Base-by-base conservation (phyloP, 2,888 invertebrate genomes). In the Zele albiditarsus region DNA sequence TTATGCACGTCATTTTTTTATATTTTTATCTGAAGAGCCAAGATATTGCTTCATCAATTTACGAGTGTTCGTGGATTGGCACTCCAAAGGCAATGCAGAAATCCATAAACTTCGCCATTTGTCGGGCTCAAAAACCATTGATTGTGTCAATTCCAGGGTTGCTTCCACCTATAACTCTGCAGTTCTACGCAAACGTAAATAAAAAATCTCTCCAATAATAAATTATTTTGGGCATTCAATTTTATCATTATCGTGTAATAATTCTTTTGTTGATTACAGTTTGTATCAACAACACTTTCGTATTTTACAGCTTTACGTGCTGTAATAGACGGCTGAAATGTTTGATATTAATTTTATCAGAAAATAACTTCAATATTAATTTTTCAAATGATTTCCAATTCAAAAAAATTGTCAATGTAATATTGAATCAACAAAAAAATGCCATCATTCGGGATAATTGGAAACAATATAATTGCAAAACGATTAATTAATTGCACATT, bases 121-220 rank as follows among this genome's bases (percentile, higher is more conserved):
- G 79, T n/a, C 78, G 80, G 53, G 80, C 80, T 62, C 83, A 81
- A 28, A 80, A 76, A 74, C 73, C 81, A 1, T 53, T 82, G n/a
- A 31, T 65, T 0, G 76, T 84, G 33, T 77, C 74, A 5, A 53
- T 76, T 0, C 53, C 38, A 20, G 77, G 76, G 2, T 28, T 80
- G 60, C 75, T 79, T 31, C 72, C 80, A 0, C 65, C 70, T 5
- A 71, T 84, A 62, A 81, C 82, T 3, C 67, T 83, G 10, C 58
- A 28, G 49, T 82, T 81, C 38, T 84, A 80, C 10, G 76, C 74
- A 10, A 67, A 27, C 42, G 84, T 83, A 67, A 75, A 79, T 27
- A 69, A 42, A 28, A 28, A 31, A 53, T 58, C 38, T 12, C 10
- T 12, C 38, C 12, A 38, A 12, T 2, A 8, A 31, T 25, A 31